Evolutionary conservation across 2,888 invertebrate species (phyloP).

Genomic region (Globia sparganii): DNA sequence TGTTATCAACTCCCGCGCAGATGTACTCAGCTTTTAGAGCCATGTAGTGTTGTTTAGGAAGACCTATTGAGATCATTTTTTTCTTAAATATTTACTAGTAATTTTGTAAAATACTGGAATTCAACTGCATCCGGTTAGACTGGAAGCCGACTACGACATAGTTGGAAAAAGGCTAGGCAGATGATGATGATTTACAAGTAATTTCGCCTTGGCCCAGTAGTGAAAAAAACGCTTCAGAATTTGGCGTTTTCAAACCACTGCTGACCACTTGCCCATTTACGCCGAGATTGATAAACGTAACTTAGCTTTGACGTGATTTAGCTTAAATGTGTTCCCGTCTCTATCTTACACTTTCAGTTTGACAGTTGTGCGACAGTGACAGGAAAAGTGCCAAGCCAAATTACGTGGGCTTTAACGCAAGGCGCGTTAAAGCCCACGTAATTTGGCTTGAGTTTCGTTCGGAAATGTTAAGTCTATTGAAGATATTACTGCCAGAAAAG

Average conservation of each 20-base stretch:
- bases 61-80: conserved; percentile 9
- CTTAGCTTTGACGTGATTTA: neutral
- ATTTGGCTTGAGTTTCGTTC: neutral
- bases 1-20: conserved; percentile 41
- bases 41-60: conserved; percentile 44
- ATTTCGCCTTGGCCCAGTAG: neutral
- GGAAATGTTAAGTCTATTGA: neutral
- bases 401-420: neutral
- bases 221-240: neutral
- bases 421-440: no score
- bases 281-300: neutral
- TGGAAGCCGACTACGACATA: no score
- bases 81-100: neutral
- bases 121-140: no score
- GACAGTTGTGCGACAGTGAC: neutral
- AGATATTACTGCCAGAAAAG: conserved; percentile 17
- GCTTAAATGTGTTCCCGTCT: neutral
- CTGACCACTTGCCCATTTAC: neutral
- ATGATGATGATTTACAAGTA: no score
- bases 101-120: neutral
- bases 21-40: conserved; percentile 45
- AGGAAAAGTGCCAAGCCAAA: neutral
- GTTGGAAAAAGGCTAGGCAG: no score
- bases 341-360: neutral
- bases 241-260: neutral